These are phyloP conservation scores for Babyrousa celebensis DNA, from an alignment of 2,797 vertebrate genomes.

Conservation along the genomic window DNA sequence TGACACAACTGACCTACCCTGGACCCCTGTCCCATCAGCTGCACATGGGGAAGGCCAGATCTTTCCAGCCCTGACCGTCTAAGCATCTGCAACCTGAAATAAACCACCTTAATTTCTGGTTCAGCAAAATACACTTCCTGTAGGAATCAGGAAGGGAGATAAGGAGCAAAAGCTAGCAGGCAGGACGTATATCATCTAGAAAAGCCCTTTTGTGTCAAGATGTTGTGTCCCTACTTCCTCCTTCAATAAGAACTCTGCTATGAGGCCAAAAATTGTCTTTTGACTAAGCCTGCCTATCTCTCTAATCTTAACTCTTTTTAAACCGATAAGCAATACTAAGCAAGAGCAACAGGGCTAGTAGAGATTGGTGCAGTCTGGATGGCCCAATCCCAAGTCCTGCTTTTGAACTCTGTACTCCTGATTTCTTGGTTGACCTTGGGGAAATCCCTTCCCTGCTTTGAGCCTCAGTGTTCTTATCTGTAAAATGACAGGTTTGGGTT, in stretches of 20 bases:
- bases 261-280: background rate
- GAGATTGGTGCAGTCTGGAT: background rate
- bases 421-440: background rate
- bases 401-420: background rate
- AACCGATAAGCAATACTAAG: background rate
- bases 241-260: conserved; percentile 40
- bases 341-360: conserved; percentile 38
- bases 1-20: background rate
- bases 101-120: background rate
- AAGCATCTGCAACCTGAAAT: conserved; percentile 30
- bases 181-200: background rate
- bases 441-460: background rate
- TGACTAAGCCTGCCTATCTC: conserved; percentile 14
- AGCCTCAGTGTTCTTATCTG: background rate
- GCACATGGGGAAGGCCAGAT: background rate
- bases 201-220: background rate
- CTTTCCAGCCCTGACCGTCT: background rate
- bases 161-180: background rate
- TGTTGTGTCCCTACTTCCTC: background rate
- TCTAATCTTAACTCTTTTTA: conserved; percentile 21
- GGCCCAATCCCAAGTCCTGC: background rate
- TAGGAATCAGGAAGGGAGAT: conserved; percentile 26
- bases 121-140: conserved; percentile 57
- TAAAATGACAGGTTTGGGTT: background rate
- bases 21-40: background rate